Percentiles rank a stretch among this genome's conserved stretches.
Conservation (phyloP, 2,888 invertebrate species). For the Cynaeus angustus region DNA sequence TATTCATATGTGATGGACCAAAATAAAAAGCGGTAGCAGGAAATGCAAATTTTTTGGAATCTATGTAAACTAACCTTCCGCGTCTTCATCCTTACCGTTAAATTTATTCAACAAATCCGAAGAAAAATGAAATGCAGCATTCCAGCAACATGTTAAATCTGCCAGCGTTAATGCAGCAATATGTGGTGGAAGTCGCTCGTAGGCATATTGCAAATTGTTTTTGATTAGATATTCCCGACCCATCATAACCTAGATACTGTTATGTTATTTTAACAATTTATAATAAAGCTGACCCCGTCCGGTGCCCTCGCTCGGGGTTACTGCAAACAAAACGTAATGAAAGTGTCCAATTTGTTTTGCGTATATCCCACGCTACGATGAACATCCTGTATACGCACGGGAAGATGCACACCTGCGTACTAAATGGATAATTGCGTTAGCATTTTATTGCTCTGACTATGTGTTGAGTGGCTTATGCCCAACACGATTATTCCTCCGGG, state of each 20-base stretch:
- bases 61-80: constrained; percentile 16
- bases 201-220: constrained; percentile 41
- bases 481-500: constrained; percentile 21
- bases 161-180: constrained; percentile 34
- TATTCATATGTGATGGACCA: too few species aligned
- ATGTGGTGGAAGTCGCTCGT: constrained; percentile 40
- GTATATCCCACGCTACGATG: constrained; percentile 41
- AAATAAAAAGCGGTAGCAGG: neutral
- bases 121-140: constrained; percentile 18
- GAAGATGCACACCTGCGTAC: constrained; percentile 43
- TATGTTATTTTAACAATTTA: constrained; percentile 40
- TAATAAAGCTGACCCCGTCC: constrained; percentile 41
- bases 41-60: neutral
- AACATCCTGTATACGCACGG: constrained; percentile 37
- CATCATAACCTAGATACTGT: constrained; percentile 42
- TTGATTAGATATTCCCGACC: constrained; percentile 43
- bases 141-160: constrained; percentile 31
- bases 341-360: constrained; percentile 32
- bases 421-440: constrained; percentile 45
- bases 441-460: constrained; percentile 40
- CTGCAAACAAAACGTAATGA: constrained; percentile 34
- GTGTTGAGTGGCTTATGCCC: constrained; percentile 37
- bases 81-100: constrained; percentile 12
- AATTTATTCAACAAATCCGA: constrained; percentile 22
- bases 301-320: constrained; percentile 25